Conservation (phyloP, 2,888 invertebrate genomes). For the Athripsodes cinereus region DNA sequence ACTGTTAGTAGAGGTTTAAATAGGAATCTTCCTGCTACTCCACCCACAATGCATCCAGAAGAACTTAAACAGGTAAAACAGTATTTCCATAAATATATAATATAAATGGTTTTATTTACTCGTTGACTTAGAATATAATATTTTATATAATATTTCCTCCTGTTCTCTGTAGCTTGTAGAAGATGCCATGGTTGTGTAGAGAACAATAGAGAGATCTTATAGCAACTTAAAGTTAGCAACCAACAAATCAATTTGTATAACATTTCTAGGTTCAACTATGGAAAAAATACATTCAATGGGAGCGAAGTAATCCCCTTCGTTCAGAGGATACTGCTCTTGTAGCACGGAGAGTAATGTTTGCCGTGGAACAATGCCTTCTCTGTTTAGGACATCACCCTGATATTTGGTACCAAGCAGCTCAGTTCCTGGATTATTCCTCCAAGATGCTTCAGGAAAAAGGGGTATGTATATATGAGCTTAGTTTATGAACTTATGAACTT, state of each 20-base stretch:
- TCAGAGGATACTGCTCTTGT: conserved; percentile 94
- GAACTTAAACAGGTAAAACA: conserved; percentile 79
- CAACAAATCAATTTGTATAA: too few species aligned
- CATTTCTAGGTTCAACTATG: conserved; percentile 84
- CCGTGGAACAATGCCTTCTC: conserved; percentile 94
- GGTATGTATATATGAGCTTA: conserved; percentile 49
- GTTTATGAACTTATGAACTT: too few species aligned
- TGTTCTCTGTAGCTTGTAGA: too few species aligned
- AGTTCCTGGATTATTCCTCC: conserved; percentile 92
- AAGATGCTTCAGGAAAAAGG: conserved; percentile 93
- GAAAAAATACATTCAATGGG: conserved; percentile 98
- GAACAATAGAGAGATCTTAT: too few species aligned
- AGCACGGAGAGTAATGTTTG: conserved; percentile 94
- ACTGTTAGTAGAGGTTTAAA: conserved; percentile 92
- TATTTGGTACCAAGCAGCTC: conserved; percentile 98
- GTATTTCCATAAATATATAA: too few species aligned
- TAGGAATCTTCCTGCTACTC: conserved; percentile 91
- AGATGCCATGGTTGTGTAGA: too few species aligned
- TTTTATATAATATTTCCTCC: too few species aligned
- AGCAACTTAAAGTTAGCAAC: too few species aligned
- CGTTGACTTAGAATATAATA: background rate
- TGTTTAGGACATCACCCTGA: conserved; percentile 97
- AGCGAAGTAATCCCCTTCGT: conserved; percentile 91
- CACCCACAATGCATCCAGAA: conserved; percentile 86
- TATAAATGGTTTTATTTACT: too few species aligned